Evolutionary conservation across 2,797 vertebrate species (phyloP), one percentile per base, ranked within the genome.

Genomic region (Erethizon dorsatum): DNA sequence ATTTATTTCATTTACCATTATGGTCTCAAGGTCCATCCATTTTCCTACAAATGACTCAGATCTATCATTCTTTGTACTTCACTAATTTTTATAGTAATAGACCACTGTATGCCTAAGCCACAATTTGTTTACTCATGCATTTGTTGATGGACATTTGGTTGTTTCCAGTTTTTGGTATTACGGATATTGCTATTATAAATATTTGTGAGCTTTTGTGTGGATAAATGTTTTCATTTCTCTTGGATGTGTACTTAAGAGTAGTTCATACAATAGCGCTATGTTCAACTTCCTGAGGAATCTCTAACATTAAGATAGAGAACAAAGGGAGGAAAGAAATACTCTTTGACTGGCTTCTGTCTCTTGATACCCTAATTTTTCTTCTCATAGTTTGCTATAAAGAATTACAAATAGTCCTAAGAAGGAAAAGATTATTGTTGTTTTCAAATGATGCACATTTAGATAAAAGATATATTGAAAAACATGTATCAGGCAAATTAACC

Each of bases 81-180:
- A 28, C 10, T 61, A 28, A 61, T 28, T 26, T 61, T 61, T 61
- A 17, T 6, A 65, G 11, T 33, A 28, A 61, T 28, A 28, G 26
- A 28, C 24, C 24, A 61, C 59, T 28, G 59, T 61, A 61, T 61
- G 26, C 24, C 24, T 61, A 61, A 61, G 26, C 99, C 99, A 61
- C 59, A 61, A 12, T 28, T 61, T 61, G 59, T 61, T 26, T 28
- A 61, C 24, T 24, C 26, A 63, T 12, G 26, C 57, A 28, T 63
- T 26, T 61, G 59, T 61, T 61, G 59, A 61, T 61, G 59, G 22
- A 61, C 59, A 61, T 26, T 61, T 61, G 59, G 24, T 26, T 61
- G 22, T 61, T 61, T 61, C 59, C 59, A 26, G 59, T 26, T 61
- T 24, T 61, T 63, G 61, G 61, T 63, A 28, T 63, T 28, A 63